Conservation (phyloP, 2,113 vertebrate species). For the Gila orcuttii region DNA sequence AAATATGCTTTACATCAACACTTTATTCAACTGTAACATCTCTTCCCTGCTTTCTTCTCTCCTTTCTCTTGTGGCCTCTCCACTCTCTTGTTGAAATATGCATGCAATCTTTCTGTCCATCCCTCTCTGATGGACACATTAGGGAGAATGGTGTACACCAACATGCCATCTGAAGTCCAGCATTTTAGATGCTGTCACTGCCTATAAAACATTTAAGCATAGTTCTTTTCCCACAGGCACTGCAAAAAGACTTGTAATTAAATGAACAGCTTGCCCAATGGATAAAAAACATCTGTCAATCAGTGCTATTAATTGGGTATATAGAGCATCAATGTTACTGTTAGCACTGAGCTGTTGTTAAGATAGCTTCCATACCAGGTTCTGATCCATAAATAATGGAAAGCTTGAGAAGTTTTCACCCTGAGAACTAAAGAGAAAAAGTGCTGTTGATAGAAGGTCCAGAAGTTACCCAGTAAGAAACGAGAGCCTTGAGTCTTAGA, state of each 20-base stretch:
- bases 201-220: conserved; percentile 45
- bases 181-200: conserved; percentile 40
- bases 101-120: conserved; percentile 47
- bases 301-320: conserved; percentile 6
- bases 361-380: not conserved
- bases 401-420: conserved; percentile 22
- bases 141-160: conserved; percentile 31
- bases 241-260: conserved; percentile 30
- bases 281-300: conserved; percentile 10
- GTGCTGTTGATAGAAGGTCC: conserved; percentile 13
- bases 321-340: not conserved
- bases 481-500: not conserved
- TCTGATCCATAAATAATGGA: conserved; percentile 13
- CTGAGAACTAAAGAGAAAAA: conserved; percentile 46
- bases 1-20: conserved; percentile 31
- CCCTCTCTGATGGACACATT: conserved; percentile 20
- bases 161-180: conserved; percentile 53
- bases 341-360: not conserved
- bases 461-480: not conserved
- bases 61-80: conserved; percentile 12
- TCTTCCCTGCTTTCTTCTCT: conserved; percentile 31
- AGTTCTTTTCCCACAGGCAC: conserved; percentile 10
- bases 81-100: conserved; percentile 32
- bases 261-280: conserved; percentile 30
- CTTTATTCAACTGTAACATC: conserved; percentile 57